phyloP scores from a whole-genome alignment of 92 coral and sea anemone species.

The Palythoa grandis region DNA sequence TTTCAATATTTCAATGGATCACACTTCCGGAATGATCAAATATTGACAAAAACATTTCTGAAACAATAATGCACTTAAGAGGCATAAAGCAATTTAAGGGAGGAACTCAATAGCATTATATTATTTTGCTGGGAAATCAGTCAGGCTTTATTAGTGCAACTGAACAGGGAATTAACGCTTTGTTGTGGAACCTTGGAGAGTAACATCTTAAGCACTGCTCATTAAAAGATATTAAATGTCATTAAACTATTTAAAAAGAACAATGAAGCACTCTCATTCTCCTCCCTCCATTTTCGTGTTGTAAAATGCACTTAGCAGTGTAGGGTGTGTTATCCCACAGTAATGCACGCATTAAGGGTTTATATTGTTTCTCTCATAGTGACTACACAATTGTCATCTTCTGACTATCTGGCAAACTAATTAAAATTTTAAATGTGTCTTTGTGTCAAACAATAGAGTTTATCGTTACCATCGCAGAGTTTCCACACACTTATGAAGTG shows the following conservation, averaged over 20 bases:
- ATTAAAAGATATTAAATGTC: conserved; percentile 15
- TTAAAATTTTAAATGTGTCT: conserved; percentile 21
- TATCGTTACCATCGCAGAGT: conserved; percentile 17
- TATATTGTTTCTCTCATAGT: neutral
- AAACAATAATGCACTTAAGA: conserved; percentile 15
- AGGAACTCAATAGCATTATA: neutral
- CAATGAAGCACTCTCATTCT: neutral
- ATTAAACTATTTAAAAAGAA: conserved; percentile 3
- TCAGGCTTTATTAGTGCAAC: neutral
- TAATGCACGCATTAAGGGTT: conserved; percentile 1
- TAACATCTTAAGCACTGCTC: neutral
- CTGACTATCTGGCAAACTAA: conserved; percentile 26
- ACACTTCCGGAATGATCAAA: conserved; percentile 15
- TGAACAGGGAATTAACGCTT: neutral
- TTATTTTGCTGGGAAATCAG: neutral
- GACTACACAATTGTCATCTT: conserved; percentile 11
- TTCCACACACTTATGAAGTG: neutral
- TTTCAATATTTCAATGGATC: neutral
- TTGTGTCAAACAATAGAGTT: conserved; percentile 1
- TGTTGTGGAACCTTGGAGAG: neutral
- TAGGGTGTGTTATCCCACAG: conserved; percentile 24
- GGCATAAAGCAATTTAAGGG: neutral
- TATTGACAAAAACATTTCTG: neutral
- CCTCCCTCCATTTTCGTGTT: neutral
- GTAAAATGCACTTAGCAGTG: conserved; percentile 7